These are phyloP conservation scores for Polypedilum vanderplanki DNA, from an alignment of 1,140 invertebrate species.

Conservation along the genomic window DNA sequence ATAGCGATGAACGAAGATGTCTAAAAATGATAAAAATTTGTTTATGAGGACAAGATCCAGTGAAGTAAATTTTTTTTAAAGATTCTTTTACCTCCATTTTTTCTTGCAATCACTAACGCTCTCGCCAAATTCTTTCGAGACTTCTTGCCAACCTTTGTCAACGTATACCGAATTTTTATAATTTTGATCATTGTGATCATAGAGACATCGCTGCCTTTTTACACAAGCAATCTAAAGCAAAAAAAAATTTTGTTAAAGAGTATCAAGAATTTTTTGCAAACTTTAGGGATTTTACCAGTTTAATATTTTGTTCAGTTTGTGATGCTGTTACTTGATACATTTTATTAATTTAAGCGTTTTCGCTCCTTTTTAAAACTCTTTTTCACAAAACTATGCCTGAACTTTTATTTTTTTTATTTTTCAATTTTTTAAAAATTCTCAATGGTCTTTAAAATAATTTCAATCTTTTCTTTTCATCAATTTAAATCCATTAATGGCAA, in stretches of 20 bases:
- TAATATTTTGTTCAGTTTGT: not conserved
- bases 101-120: not conserved
- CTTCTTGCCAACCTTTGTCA: not conserved
- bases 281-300: not conserved
- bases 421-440: no score
- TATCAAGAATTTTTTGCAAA: not conserved
- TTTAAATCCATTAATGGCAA: no score
- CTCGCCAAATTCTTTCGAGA: not conserved
- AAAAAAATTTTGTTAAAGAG: not conserved
- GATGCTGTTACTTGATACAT: conserved; percentile 24
- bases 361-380: not conserved
- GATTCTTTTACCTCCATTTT: not conserved
- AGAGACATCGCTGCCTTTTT: not conserved
- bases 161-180: conserved; percentile 2
- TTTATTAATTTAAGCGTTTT: not conserved
- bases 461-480: no score
- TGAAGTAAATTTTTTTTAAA: no score
- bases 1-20: not conserved
- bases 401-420: no score
- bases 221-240: not conserved
- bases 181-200: not conserved
- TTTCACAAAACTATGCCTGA: no score
- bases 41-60: no score
- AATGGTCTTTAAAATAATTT: no score
- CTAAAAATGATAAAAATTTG: not conserved